A percentile compares a stretch with the other conserved stretches of the same genome.
Evolutionary conservation across 2,888 invertebrate genomes (phyloP).

Genomic region (Mimumesa dahlbomi): DNA sequence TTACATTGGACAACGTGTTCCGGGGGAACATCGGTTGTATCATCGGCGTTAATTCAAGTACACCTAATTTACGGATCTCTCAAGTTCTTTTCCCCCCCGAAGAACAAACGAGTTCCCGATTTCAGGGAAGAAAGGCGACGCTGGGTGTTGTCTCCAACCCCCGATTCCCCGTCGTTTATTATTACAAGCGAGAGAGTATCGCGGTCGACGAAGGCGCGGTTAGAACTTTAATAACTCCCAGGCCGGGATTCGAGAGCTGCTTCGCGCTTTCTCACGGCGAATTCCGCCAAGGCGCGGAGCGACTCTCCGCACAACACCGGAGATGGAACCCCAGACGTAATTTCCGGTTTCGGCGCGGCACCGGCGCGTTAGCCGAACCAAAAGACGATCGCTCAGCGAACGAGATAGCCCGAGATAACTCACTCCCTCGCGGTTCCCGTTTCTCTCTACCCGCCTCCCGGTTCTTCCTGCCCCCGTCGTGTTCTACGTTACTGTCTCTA

Average conservation of each 20-base stretch:
- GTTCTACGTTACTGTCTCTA: neutral
- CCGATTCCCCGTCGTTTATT: constrained; percentile 44
- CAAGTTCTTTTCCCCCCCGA: no score
- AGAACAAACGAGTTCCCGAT: no score
- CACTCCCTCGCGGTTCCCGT: constrained; percentile 47
- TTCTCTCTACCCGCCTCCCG: constrained; percentile 7
- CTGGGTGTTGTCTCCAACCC: no score
- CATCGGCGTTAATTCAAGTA: no score
- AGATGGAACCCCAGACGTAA: constrained; percentile 80
- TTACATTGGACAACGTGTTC: no score
- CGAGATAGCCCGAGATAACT: constrained; percentile 68
- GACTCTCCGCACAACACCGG: constrained; percentile 78
- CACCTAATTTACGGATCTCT: no score
- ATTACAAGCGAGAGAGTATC: constrained; percentile 48
- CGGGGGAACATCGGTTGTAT: no score
- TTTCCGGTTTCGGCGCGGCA: constrained; percentile 76
- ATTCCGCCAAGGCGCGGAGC: constrained; percentile 66
- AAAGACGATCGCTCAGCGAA: constrained; percentile 77
- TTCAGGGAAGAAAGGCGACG: neutral
- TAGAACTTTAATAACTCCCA: constrained; percentile 74
- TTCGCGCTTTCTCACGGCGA: constrained; percentile 60
- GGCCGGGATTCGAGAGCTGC: constrained; percentile 28
- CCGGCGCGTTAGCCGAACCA: constrained; percentile 73
- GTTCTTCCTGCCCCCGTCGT: neutral
- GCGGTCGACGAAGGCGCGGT: constrained; percentile 37